phyloP scores from a whole-genome alignment of 2,113 vertebrate species.

The Lepisosteus osseus region DNA sequence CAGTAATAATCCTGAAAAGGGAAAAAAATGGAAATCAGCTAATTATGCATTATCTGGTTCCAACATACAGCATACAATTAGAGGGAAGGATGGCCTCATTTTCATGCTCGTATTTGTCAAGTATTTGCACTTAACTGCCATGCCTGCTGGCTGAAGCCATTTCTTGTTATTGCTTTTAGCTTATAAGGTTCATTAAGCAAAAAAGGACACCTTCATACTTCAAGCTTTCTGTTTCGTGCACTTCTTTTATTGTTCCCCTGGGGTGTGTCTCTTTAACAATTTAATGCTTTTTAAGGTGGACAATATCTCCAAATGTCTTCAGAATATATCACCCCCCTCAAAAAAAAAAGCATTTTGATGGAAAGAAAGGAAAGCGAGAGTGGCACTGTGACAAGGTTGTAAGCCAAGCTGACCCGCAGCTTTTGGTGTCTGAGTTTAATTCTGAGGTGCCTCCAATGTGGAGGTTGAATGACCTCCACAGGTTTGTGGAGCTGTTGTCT shows the following conservation, averaged over 20 bases:
- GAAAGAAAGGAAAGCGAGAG: neutral
- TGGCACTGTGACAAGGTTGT: too few species aligned
- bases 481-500: too few species aligned
- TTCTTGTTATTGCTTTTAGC: constrained; percentile 11
- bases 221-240: constrained; percentile 8
- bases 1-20: constrained; percentile 12
- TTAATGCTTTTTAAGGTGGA: constrained; percentile 6
- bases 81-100: constrained; percentile 10
- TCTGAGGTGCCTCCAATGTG: too few species aligned
- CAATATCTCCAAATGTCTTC: neutral
- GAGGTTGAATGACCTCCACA: too few species aligned
- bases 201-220: constrained; percentile 19
- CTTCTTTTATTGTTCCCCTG: constrained; percentile 13
- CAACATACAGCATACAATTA: constrained; percentile 1
- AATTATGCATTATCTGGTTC: constrained; percentile 12
- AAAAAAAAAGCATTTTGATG: neutral
- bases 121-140: constrained; percentile 10
- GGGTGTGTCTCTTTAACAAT: constrained; percentile 7
- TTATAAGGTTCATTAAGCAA: constrained; percentile 18
- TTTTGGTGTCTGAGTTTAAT: too few species aligned
- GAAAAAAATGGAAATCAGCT: constrained; percentile 6
- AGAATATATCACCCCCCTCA: neutral
- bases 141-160: constrained; percentile 11
- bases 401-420: too few species aligned
- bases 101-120: constrained; percentile 4